A percentile compares a stretch with the other conserved stretches of the same genome.
Conservation (phyloP, 2,113 vertebrate species). For the Polyodon spathula region DNA sequence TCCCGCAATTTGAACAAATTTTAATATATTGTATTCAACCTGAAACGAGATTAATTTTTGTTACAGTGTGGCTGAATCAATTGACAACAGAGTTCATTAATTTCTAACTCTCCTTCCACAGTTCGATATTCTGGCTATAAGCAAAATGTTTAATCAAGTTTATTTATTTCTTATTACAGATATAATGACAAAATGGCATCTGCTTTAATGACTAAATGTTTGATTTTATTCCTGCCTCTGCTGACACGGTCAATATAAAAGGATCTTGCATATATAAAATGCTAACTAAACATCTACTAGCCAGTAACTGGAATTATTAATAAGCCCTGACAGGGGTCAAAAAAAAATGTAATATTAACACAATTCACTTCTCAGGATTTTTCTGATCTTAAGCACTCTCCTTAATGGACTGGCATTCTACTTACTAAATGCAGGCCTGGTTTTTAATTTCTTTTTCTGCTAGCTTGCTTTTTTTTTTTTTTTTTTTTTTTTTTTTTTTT, state of each 20-base stretch:
- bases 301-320: neutral
- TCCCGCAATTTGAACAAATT: neutral
- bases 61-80: conserved; percentile 4
- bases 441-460: no score
- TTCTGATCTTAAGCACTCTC: no score
- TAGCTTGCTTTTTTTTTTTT: no score
- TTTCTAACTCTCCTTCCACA: conserved; percentile 5
- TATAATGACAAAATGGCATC: conserved; percentile 3
- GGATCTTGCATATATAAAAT: neutral
- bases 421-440: no score
- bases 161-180: neutral
- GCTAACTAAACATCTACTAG: neutral
- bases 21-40: conserved; percentile 1
- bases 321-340: neutral
- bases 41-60: neutral
- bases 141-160: neutral
- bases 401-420: no score
- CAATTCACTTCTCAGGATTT: no score
- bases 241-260: neutral
- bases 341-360: neutral
- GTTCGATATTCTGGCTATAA: neutral
- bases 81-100: conserved; percentile 5
- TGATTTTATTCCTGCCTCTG: neutral
- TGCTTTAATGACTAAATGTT: conserved; percentile 4
- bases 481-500: no score